phyloP scores from a whole-genome alignment of 1,140 invertebrate species.

The Lutraria rhynchaena region DNA sequence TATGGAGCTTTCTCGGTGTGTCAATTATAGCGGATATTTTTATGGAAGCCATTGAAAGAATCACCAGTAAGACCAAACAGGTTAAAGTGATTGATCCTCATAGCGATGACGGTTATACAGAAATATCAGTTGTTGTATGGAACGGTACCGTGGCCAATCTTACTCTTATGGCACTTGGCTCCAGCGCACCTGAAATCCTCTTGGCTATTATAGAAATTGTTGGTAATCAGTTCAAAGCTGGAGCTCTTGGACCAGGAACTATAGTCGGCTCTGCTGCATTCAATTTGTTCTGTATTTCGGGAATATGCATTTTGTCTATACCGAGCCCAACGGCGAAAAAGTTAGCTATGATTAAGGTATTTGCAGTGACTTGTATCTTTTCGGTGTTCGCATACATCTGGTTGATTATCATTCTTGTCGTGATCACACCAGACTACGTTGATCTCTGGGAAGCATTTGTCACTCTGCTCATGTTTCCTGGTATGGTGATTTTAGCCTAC shows the following conservation, averaged over 20 bases:
- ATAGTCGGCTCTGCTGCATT: constrained; percentile 88
- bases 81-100: constrained; percentile 79
- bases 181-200: constrained; percentile 87
- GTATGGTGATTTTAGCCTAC: constrained; percentile 83
- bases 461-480: constrained; percentile 86
- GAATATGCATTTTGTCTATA: constrained; percentile 85
- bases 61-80: constrained; percentile 86
- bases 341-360: constrained; percentile 85
- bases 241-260: constrained; percentile 86
- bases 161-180: constrained; percentile 87
- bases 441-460: constrained; percentile 87
- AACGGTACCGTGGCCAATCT: constrained; percentile 88
- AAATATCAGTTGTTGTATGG: constrained; percentile 83
- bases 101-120: constrained; percentile 65
- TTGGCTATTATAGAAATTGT: constrained; percentile 86
- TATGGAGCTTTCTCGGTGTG: constrained; percentile 84
- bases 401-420: constrained; percentile 85
- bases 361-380: constrained; percentile 85
- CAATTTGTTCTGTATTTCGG: constrained; percentile 86
- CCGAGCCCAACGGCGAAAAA: constrained; percentile 83
- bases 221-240: constrained; percentile 84
- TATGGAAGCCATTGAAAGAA: constrained; percentile 87
- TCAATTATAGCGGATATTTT: constrained; percentile 86
- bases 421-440: constrained; percentile 83
- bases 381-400: constrained; percentile 87